Evolutionary conservation across 30 jellyfish, hydroid and myxozoan species (phyloP).

Genomic region (Aurelia coerulea): DNA sequence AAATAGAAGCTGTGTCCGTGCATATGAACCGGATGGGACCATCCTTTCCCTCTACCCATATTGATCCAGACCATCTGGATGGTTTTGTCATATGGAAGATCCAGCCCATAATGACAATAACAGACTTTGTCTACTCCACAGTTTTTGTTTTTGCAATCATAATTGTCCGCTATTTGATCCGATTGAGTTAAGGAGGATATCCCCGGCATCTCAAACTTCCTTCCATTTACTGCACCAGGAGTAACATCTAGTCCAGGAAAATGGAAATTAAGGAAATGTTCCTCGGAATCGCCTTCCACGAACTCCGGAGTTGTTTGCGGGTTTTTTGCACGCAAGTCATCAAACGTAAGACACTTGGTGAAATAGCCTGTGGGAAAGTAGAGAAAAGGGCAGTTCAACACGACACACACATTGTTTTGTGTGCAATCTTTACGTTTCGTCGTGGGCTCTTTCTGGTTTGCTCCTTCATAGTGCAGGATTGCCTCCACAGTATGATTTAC

Average conservation of each 20-base stretch:
- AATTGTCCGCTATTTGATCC: slow-evolving; percentile 74
- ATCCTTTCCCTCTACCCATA: slow-evolving; percentile 91
- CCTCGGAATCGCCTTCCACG: slow-evolving; percentile 72
- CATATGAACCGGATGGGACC: slow-evolving; percentile 92
- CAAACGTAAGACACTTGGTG: slow-evolving; percentile 64
- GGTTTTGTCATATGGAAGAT: slow-evolving; percentile 77
- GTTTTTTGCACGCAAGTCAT: slow-evolving; percentile 70
- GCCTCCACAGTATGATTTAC: slow-evolving; percentile 81
- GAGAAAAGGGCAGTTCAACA: slow-evolving; percentile 86
- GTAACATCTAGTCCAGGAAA: slow-evolving; percentile 87
- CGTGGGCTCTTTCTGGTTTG: slow-evolving; percentile 63
- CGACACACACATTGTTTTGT: slow-evolving; percentile 54
- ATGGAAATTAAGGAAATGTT: slow-evolving; percentile 81
- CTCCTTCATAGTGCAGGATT: slow-evolving; percentile 86
- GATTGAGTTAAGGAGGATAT: slow-evolving; percentile 87
- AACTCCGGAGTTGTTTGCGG: slow-evolving; percentile 70
- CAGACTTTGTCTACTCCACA: slow-evolving; percentile 96
- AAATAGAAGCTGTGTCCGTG: slow-evolving; percentile 94
- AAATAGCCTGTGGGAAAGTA: slow-evolving; percentile 69
- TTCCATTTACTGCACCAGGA: slow-evolving; percentile 96
- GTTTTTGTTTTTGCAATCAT: slow-evolving; percentile 78
- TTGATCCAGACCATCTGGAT: slow-evolving; percentile 90
- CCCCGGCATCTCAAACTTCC: slow-evolving; percentile 86
- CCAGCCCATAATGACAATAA: slow-evolving; percentile 76
- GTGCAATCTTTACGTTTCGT: slow-evolving; percentile 69